phyloP scores from a whole-genome alignment of 1,140 invertebrate species.

The Megalonaias nervosa region DNA sequence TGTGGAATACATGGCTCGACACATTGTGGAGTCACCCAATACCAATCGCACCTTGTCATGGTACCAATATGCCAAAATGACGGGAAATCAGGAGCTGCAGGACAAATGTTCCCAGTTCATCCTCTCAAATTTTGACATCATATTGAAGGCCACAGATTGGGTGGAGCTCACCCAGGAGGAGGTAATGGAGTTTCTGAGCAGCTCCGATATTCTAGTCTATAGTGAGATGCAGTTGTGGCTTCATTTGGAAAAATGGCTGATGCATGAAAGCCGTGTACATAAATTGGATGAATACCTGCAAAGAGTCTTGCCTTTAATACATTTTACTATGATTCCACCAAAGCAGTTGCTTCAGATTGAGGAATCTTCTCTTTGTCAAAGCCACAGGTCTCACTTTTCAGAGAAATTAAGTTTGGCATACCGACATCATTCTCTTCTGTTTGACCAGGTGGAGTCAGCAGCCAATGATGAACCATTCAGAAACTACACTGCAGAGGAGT shows the following conservation, averaged over 20 bases:
- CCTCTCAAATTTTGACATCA: slow-evolving; percentile 64
- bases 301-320: slow-evolving; percentile 55
- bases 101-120: slow-evolving; percentile 63
- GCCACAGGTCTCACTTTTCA: slow-evolving; percentile 45
- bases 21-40: slow-evolving; percentile 63
- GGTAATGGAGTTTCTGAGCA: slow-evolving; percentile 57
- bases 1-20: slow-evolving; percentile 65
- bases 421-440: slow-evolving; percentile 56
- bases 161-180: slow-evolving; percentile 51
- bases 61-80: slow-evolving; percentile 67
- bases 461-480: slow-evolving; percentile 42
- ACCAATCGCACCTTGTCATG: slow-evolving; percentile 64
- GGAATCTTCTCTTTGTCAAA: slow-evolving; percentile 45
- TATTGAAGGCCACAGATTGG: slow-evolving; percentile 64
- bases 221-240: slow-evolving; percentile 58
- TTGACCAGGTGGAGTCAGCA: slow-evolving; percentile 41
- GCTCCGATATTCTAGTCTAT: slow-evolving; percentile 64
- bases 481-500: slow-evolving; percentile 51
- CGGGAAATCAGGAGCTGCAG: slow-evolving; percentile 51
- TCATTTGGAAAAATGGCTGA: slow-evolving; percentile 60
- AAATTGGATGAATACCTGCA: slow-evolving; percentile 52
- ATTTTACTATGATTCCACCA: slow-evolving; percentile 64
- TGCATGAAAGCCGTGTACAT: slow-evolving; percentile 44
- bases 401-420: slow-evolving; percentile 56
- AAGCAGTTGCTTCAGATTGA: slow-evolving; percentile 57